Conservation (phyloP, 2,797 vertebrate genomes). For the Hydrophis major region DNA sequence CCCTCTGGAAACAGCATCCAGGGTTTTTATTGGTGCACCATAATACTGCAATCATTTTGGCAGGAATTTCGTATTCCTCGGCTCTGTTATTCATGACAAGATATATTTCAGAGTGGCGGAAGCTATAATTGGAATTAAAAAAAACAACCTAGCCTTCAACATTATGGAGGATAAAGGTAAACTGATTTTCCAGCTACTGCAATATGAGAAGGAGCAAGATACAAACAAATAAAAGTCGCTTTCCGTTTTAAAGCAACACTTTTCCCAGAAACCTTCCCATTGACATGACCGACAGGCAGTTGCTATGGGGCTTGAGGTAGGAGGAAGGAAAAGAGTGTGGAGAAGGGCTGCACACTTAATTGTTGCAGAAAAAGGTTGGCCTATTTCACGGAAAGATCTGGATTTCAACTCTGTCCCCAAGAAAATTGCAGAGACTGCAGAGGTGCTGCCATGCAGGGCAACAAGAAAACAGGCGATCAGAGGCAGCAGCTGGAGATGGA, state of each 20-base stretch:
- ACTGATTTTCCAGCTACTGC: constrained; percentile 48
- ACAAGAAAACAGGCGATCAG: constrained; percentile 67
- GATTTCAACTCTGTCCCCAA: constrained; percentile 72
- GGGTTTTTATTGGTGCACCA: constrained; percentile 31
- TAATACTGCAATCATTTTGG: constrained; percentile 33
- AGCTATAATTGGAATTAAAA: background rate
- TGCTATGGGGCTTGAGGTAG: constrained; percentile 67
- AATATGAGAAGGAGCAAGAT: constrained; percentile 12
- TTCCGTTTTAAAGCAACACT: constrained; percentile 61
- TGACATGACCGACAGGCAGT: constrained; percentile 50
- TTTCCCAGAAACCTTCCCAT: constrained; percentile 45
- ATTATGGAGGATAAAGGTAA: constrained; percentile 53
- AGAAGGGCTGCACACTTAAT: constrained; percentile 59
- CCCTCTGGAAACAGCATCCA: constrained; percentile 32
- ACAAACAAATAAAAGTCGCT: constrained; percentile 60
- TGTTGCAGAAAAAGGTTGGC: constrained; percentile 64
- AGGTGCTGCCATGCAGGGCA: constrained; percentile 68
- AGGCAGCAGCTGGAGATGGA: constrained; percentile 78
- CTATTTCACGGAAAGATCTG: constrained; percentile 73
- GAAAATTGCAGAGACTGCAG: constrained; percentile 70
- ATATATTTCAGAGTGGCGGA: constrained; percentile 34
- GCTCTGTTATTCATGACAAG: constrained; percentile 18
- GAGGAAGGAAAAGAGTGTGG: constrained; percentile 46
- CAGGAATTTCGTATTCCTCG: constrained; percentile 34
- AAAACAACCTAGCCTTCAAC: constrained; percentile 25